Conservation (phyloP, 2,797 vertebrate species). For the Eidolon dupreanum region DNA sequence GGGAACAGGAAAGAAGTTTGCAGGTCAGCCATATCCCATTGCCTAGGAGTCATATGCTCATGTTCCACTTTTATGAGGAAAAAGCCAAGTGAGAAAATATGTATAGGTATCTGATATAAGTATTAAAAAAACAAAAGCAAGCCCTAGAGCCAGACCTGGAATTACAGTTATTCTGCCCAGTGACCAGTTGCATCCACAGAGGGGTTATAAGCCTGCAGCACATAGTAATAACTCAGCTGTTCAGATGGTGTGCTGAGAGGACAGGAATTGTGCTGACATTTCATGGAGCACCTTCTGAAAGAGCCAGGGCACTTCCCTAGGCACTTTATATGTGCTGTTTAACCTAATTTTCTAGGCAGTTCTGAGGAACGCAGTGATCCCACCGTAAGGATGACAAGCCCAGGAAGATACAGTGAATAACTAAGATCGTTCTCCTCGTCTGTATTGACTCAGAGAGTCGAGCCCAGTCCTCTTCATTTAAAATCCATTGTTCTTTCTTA, state of each 20-base stretch:
- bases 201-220: background rate
- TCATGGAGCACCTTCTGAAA: background rate
- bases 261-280: background rate
- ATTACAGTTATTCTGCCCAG: background rate
- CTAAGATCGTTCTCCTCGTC: background rate
- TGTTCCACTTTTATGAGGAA: background rate
- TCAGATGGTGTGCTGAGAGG: background rate
- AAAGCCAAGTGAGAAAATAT: background rate
- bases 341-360: background rate
- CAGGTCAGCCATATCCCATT: background rate
- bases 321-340: background rate
- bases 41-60: background rate
- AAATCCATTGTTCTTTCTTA: background rate
- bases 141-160: background rate
- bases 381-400: background rate
- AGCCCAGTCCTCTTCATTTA: background rate
- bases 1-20: background rate
- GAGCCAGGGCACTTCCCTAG: background rate
- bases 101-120: background rate
- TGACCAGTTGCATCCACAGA: background rate
- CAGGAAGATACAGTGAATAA: background rate
- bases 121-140: background rate
- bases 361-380: background rate
- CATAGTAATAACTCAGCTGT: background rate
- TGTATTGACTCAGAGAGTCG: background rate